A percentile compares a stretch with the other conserved stretches of the same genome.
Conservation (phyloP, 2,797 vertebrate species). For the Cynopterus sphinx region DNA sequence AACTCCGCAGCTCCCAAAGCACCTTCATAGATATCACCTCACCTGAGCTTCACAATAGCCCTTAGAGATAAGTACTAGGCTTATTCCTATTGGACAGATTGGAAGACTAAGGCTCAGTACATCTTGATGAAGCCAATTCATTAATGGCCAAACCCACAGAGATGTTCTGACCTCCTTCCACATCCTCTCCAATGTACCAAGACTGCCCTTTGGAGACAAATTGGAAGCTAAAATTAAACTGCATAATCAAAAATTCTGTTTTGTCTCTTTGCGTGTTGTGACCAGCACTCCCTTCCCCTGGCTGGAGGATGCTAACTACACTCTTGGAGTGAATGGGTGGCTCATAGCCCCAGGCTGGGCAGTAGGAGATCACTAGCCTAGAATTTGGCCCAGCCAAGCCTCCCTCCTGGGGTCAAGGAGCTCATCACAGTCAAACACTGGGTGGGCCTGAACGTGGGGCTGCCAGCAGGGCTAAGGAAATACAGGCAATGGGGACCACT, state of each 20-base stretch:
- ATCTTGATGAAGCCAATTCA: not conserved
- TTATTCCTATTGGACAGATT: not conserved
- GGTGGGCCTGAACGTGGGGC: not conserved
- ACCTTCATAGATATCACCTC: not conserved
- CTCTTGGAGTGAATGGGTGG: not conserved
- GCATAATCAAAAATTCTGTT: not conserved
- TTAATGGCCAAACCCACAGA: not conserved
- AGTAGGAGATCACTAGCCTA: not conserved
- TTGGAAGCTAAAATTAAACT: not conserved
- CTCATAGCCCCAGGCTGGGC: not conserved
- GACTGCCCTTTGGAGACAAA: not conserved
- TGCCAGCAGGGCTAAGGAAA: not conserved
- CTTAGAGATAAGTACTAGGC: not conserved
- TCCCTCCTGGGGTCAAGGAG: not conserved
- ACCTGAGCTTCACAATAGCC: not conserved
- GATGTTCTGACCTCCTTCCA: not conserved
- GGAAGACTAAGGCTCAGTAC: not conserved
- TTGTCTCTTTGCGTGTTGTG: not conserved
- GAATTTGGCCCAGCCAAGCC: not conserved
- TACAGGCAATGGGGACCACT: not conserved
- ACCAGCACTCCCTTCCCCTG: not conserved
- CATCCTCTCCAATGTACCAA: not conserved
- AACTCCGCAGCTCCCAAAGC: not conserved
- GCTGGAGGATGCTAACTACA: not conserved
- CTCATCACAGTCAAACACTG: not conserved